A percentile compares a stretch with the other conserved stretches of the same genome.
phyloP scores from a whole-genome alignment of 1,140 invertebrate genomes.

The Brachionus sp. region DNA sequence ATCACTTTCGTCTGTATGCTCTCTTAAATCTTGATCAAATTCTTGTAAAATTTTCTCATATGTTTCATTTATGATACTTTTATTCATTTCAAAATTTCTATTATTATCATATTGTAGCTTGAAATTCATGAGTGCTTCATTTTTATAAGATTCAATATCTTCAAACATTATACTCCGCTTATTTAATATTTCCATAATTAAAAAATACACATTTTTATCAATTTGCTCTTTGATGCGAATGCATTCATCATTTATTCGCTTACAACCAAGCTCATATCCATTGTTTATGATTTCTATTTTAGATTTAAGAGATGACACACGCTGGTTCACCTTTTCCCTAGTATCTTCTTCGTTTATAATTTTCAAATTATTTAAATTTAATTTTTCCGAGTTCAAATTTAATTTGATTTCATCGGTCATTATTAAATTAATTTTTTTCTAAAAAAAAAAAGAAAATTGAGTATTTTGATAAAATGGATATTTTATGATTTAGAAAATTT shows the following conservation, averaged over 20 bases:
- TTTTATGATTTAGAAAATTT: not conserved
- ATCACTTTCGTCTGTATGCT: not conserved
- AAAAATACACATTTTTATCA: not conserved
- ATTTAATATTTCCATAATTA: not conserved
- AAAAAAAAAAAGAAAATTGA: not conserved
- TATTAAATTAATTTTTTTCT: not conserved
- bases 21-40: not conserved
- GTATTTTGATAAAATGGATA: not conserved
- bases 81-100: not conserved
- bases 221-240: not conserved
- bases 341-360: not conserved
- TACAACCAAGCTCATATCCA: not conserved
- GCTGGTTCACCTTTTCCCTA: not conserved
- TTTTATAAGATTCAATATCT: slow-evolving; percentile 23
- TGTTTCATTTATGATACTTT: not conserved
- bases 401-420: not conserved
- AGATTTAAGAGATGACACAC: not conserved
- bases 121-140: not conserved
- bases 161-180: not conserved
- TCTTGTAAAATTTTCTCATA: not conserved
- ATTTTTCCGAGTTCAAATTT: not conserved
- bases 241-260: not conserved
- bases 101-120: slow-evolving; percentile 4
- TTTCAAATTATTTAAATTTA: not conserved
- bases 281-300: not conserved